These are phyloP conservation scores for Tupiocoris notatus DNA, from an alignment of 2,888 invertebrate species.

Conservation along the genomic window DNA sequence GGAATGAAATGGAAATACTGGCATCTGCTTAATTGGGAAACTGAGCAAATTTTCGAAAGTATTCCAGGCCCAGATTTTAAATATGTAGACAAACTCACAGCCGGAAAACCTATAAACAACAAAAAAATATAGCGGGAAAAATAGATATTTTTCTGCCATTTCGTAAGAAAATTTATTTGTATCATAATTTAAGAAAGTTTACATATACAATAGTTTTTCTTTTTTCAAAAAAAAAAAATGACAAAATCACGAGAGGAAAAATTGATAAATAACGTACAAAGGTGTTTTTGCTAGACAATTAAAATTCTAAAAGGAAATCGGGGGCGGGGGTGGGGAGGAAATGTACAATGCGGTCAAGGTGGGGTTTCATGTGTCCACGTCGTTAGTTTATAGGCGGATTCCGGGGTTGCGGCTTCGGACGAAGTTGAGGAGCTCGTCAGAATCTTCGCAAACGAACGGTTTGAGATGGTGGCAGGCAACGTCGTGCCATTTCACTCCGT, in stretches of 20 bases:
- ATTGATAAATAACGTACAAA: slow-evolving; percentile 42
- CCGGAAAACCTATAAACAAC: too few relatives aligned
- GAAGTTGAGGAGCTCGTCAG: slow-evolving; percentile 84
- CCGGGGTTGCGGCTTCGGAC: slow-evolving; percentile 85
- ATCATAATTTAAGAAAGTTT: slow-evolving; percentile 46
- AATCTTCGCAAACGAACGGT: slow-evolving; percentile 88
- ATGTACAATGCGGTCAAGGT: slow-evolving; percentile 38
- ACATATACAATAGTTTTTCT: slow-evolving; percentile 44
- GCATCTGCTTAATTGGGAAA: too few relatives aligned
- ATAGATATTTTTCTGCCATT: too few relatives aligned
- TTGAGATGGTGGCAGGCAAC: slow-evolving; percentile 83
- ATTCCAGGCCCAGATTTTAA: too few relatives aligned
- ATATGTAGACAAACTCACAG: too few relatives aligned
- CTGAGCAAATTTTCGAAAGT: too few relatives aligned
- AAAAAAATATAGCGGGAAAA: too few relatives aligned
- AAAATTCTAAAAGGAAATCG: slow-evolving; percentile 18
- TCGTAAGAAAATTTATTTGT: slow-evolving; percentile 32
- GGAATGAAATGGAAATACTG: too few relatives aligned
- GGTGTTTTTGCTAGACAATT: slow-evolving; percentile 36
- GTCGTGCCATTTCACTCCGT: slow-evolving; percentile 83
- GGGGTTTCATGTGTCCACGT: slow-evolving; percentile 27
- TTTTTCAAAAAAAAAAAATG: too few relatives aligned
- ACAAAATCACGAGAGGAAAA: slow-evolving; percentile 16
- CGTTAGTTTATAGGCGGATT: slow-evolving; percentile 65
- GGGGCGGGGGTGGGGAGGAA: slow-evolving; percentile 42